A percentile compares a stretch with the other conserved stretches of the same genome.
Conservation (phyloP, 2,797 vertebrate species). For the Phrynocephalus vlangalii region DNA sequence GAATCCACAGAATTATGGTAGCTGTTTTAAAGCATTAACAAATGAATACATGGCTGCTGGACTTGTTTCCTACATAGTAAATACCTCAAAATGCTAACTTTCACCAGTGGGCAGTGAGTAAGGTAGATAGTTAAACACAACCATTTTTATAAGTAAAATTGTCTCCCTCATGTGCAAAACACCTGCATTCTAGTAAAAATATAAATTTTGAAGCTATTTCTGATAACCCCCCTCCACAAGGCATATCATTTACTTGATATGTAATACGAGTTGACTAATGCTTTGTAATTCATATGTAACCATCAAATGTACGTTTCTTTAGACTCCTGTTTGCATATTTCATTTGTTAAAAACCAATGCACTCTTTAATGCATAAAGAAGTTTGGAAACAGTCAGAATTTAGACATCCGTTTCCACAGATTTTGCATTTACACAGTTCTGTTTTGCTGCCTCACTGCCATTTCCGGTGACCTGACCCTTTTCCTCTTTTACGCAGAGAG, state of each 20-base stretch:
- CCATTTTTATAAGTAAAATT: slow-evolving; percentile 64
- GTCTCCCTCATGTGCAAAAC: slow-evolving; percentile 82
- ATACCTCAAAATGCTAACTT: slow-evolving; percentile 84
- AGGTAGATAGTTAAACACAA: slow-evolving; percentile 75
- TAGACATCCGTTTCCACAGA: slow-evolving; percentile 99
- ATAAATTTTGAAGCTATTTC: slow-evolving; percentile 78
- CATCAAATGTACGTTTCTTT: slow-evolving; percentile 77
- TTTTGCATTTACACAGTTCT: slow-evolving; percentile 92
- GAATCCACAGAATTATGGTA: slow-evolving; percentile 77
- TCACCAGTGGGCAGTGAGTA: slow-evolving; percentile 77
- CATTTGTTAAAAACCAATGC: slow-evolving; percentile 75
- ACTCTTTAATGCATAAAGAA: slow-evolving; percentile 83
- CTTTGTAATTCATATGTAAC: slow-evolving; percentile 76
- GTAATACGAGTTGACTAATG: slow-evolving; percentile 78
- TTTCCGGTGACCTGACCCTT: slow-evolving; percentile 91
- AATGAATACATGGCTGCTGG: slow-evolving; percentile 76
- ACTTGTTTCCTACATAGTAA: slow-evolving; percentile 84
- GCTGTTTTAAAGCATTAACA: slow-evolving; percentile 81
- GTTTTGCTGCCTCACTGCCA: slow-evolving; percentile 92
- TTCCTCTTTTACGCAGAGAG: slow-evolving; percentile 92
- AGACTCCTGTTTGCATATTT: slow-evolving; percentile 82
- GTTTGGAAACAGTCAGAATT: slow-evolving; percentile 78
- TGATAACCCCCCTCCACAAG: slow-evolving; percentile 71
- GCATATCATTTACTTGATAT: slow-evolving; percentile 78
- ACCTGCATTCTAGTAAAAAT: slow-evolving; percentile 85